Evolutionary conservation across 1,140 invertebrate genomes (phyloP).

Genomic region (Hyles euphorbiae): DNA sequence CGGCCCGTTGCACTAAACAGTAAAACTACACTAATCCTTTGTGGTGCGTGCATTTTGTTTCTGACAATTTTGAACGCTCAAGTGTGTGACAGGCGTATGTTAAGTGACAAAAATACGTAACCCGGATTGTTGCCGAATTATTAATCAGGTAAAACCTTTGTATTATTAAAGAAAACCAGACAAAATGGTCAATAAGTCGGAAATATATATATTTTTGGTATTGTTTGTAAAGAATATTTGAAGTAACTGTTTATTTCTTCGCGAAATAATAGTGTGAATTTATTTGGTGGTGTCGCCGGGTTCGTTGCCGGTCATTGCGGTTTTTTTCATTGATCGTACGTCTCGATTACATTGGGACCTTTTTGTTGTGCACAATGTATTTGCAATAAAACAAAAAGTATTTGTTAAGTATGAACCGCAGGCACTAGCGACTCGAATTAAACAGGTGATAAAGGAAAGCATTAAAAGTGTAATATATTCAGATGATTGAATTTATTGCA

Average conservation of each 20-base stretch:
- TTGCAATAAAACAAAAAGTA: too few relatives aligned
- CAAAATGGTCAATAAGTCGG: neutral
- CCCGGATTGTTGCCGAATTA: slow-evolving; percentile 15
- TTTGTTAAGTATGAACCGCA: too few relatives aligned
- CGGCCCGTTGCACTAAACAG: slow-evolving; percentile 10
- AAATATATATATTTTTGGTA: neutral
- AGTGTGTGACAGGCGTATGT: slow-evolving; percentile 20
- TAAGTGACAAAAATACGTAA: slow-evolving; percentile 15
- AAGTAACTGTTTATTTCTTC: neutral
- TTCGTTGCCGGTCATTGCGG: too few relatives aligned
- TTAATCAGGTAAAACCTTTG: slow-evolving; percentile 10
- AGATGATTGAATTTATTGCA: too few relatives aligned
- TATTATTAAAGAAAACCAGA: neutral
- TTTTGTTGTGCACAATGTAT: too few relatives aligned
- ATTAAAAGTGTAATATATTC: too few relatives aligned
- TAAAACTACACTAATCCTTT: slow-evolving; percentile 17
- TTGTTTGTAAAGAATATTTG: neutral
- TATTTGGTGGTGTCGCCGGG: too few relatives aligned
- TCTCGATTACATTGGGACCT: too few relatives aligned
- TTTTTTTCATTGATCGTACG: too few relatives aligned
- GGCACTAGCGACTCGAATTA: too few relatives aligned
- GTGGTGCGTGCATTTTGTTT: slow-evolving; percentile 21
- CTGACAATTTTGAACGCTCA: slow-evolving; percentile 8
- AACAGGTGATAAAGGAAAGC: too few relatives aligned
- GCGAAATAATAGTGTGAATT: too few relatives aligned